Evolutionary conservation across 2,113 vertebrate genomes (phyloP).

Genomic region (Macaca mulatta): DNA sequence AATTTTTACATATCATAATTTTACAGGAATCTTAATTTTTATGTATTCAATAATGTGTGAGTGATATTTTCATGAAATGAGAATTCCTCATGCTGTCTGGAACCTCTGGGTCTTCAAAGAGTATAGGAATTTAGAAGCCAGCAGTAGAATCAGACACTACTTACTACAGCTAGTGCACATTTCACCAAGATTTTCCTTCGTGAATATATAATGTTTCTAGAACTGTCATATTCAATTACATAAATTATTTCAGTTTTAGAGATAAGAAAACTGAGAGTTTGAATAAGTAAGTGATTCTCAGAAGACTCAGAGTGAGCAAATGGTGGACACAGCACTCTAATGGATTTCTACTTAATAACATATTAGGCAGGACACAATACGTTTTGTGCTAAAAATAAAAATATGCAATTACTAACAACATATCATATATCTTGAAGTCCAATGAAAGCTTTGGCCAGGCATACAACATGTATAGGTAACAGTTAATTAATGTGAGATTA

Average conservation of each 20-base stretch:
- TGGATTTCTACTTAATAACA: background rate
- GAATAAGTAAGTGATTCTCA: background rate
- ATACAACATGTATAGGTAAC: background rate
- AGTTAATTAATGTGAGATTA: background rate
- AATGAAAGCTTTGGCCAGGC: background rate
- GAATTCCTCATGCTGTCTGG: background rate
- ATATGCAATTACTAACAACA: background rate
- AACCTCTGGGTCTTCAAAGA: background rate
- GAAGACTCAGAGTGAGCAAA: rapidly evolving
- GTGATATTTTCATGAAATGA: background rate
- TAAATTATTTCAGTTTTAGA: background rate
- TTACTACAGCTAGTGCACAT: too few species aligned
- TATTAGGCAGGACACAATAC: background rate
- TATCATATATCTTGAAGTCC: background rate
- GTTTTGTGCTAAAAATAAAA: background rate
- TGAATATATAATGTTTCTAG: background rate
- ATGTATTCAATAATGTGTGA: background rate
- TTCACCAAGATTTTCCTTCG: background rate
- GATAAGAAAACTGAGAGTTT: background rate
- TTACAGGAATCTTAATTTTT: background rate
- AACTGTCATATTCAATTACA: background rate
- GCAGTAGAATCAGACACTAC: background rate
- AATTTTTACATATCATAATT: background rate
- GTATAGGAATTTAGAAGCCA: background rate
- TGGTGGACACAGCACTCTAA: background rate